Percentiles rank a stretch among this genome's conserved stretches.
phyloP scores from a whole-genome alignment of 2,888 invertebrate species.

The Hypsopygia costalis region DNA sequence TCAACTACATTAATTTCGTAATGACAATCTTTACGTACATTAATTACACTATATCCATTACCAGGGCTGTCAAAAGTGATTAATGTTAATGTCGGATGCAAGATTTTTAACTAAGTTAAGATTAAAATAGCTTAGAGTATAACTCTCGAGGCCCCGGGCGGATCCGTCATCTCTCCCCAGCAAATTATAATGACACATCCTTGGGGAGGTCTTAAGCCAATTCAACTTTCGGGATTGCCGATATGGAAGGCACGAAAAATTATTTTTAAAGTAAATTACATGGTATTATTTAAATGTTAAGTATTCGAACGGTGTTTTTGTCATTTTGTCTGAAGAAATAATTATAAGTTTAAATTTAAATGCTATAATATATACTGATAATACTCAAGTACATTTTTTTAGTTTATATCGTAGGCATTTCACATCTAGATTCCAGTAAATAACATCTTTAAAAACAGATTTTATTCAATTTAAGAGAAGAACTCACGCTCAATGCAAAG shows the following conservation, averaged over 20 bases:
- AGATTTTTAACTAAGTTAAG: slow-evolving; percentile 81
- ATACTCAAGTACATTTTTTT: too few species aligned
- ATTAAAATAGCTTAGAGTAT: slow-evolving; percentile 79
- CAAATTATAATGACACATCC: slow-evolving; percentile 79
- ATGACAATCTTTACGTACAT: slow-evolving; percentile 27
- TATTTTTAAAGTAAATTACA: slow-evolving; percentile 7
- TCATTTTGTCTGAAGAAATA: not conserved
- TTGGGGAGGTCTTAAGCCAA: slow-evolving; percentile 74
- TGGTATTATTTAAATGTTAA: slow-evolving; percentile 2
- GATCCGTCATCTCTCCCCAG: slow-evolving; percentile 75
- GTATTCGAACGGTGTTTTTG: not conserved
- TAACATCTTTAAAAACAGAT: too few species aligned
- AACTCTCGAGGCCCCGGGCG: slow-evolving; percentile 64
- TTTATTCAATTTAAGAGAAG: too few species aligned
- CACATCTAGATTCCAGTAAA: too few species aligned
- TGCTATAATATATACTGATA: too few species aligned
- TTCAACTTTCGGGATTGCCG: slow-evolving; percentile 45
- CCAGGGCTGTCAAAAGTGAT: slow-evolving; percentile 73
- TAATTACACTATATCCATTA: slow-evolving; percentile 73
- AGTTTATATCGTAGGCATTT: too few species aligned
- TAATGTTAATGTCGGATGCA: slow-evolving; percentile 76
- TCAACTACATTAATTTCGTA: not conserved
- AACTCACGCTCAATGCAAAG: too few species aligned
- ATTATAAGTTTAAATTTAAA: too few species aligned
- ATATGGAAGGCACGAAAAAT: slow-evolving; percentile 9